phyloP scores from a whole-genome alignment of 2,888 invertebrate genomes.

The Mesochorus sp. region DNA sequence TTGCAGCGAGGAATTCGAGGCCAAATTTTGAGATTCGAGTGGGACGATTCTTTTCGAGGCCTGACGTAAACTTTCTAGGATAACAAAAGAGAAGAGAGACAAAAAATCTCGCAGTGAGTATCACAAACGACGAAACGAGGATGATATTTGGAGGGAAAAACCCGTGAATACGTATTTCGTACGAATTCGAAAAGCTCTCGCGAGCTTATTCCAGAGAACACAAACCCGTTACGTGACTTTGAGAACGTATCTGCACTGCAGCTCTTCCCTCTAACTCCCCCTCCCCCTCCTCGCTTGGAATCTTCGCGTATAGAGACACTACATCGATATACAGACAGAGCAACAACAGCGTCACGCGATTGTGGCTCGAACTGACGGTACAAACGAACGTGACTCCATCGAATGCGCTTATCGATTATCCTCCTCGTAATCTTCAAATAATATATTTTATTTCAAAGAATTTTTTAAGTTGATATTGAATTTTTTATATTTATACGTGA shows the following conservation, averaged over 20 bases:
- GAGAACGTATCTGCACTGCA: slow-evolving; percentile 63
- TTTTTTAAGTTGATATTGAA: no score
- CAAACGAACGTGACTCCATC: slow-evolving; percentile 63
- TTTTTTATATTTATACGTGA: no score
- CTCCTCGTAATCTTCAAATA: no score
- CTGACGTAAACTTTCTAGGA: not conserved
- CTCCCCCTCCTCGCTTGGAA: slow-evolving; percentile 38
- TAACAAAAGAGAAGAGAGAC: not conserved
- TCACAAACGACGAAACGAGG: no score
- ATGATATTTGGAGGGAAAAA: not conserved
- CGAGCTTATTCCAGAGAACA: slow-evolving; percentile 45
- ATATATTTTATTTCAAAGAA: no score
- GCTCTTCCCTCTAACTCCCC: slow-evolving; percentile 57
- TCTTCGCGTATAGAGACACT: slow-evolving; percentile 43
- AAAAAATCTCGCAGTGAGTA: no score
- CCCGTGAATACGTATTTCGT: not conserved
- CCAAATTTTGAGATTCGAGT: not conserved
- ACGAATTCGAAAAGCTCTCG: not conserved
- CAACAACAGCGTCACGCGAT: slow-evolving; percentile 64
- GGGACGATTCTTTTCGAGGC: not conserved
- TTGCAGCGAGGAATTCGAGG: slow-evolving; percentile 24
- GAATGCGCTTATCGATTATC: slow-evolving; percentile 41
- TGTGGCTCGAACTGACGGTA: slow-evolving; percentile 52
- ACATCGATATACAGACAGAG: slow-evolving; percentile 20
- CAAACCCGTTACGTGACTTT: slow-evolving; percentile 65